A percentile compares a stretch with the other conserved stretches of the same genome.
Conservation (phyloP, 1,140 invertebrate species). For the Chlorops oryzae region DNA sequence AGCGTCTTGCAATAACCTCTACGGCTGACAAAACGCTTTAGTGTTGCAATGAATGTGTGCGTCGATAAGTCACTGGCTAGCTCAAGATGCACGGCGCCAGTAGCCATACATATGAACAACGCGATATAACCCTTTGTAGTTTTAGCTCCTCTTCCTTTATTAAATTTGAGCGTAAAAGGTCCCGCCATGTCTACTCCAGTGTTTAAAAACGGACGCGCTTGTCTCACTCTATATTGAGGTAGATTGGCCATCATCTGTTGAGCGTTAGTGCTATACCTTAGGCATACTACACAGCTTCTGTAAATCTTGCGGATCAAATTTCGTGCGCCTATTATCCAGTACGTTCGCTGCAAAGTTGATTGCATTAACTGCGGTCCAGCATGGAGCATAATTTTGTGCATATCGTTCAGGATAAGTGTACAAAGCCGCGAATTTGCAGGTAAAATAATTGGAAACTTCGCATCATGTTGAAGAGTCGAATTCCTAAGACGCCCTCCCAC, state of each 20-base stretch:
- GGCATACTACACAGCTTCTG: too few relatives aligned
- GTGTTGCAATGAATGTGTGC: neutral
- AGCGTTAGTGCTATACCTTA: too few relatives aligned
- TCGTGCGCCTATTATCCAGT: too few relatives aligned
- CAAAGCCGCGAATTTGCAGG: too few relatives aligned
- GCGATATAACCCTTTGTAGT: neutral
- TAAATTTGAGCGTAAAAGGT: neutral
- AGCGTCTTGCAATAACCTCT: neutral
- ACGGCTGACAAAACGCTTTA: neutral
- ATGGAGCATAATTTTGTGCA: too few relatives aligned
- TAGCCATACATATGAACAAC: slow-evolving; percentile 1
- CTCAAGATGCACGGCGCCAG: slow-evolving; percentile 6
- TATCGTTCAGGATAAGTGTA: too few relatives aligned
- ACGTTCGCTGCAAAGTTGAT: too few relatives aligned
- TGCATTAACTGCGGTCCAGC: too few relatives aligned
- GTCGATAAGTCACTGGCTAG: neutral
- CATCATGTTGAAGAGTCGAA: too few relatives aligned
- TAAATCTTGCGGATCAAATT: too few relatives aligned
- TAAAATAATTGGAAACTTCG: too few relatives aligned
- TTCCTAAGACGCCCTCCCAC: too few relatives aligned
- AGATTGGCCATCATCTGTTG: slow-evolving; percentile 4
- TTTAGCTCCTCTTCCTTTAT: neutral
- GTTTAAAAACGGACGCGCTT: neutral
- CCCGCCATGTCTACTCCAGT: neutral
- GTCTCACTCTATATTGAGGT: neutral